phyloP scores from a whole-genome alignment of 2,113 vertebrate genomes.

The Strigops habroptila region DNA sequence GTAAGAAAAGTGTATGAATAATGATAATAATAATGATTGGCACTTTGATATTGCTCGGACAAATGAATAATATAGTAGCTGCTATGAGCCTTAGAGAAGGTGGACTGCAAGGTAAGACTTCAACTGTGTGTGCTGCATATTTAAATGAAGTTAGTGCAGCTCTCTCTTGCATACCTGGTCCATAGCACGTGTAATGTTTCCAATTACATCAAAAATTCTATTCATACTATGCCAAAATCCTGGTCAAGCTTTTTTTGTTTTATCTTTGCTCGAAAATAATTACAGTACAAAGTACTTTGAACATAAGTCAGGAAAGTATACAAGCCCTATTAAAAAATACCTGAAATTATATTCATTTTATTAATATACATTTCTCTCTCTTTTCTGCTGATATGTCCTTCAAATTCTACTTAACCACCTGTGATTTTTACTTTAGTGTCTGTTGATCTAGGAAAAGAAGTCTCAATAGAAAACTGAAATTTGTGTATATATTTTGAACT shows the following conservation, averaged over 20 bases:
- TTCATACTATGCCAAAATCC: not conserved
- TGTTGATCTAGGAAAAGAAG: not conserved
- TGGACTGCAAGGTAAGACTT: not conserved
- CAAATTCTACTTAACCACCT: not conserved
- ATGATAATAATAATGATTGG: not conserved
- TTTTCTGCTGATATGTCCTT: not conserved
- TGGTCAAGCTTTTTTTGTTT: not conserved
- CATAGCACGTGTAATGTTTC: not conserved
- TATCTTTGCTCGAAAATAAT: not conserved
- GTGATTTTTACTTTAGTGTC: not conserved
- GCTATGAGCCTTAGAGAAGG: not conserved
- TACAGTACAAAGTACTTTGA: not conserved
- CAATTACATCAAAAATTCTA: not conserved
- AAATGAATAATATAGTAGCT: not conserved
- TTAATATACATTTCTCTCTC: not conserved
- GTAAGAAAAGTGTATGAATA: not conserved
- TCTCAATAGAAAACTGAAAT: not conserved
- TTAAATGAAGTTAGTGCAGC: not conserved
- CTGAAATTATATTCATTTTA: not conserved
- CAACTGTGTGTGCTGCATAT: accelerated
- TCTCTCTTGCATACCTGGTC: not conserved
- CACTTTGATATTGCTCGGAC: not conserved
- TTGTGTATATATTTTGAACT: not conserved
- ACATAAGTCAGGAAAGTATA: not conserved
- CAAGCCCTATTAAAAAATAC: not conserved